Base-by-base conservation (phyloP, 1,140 invertebrate genomes). In the Asobara japonica region DNA sequence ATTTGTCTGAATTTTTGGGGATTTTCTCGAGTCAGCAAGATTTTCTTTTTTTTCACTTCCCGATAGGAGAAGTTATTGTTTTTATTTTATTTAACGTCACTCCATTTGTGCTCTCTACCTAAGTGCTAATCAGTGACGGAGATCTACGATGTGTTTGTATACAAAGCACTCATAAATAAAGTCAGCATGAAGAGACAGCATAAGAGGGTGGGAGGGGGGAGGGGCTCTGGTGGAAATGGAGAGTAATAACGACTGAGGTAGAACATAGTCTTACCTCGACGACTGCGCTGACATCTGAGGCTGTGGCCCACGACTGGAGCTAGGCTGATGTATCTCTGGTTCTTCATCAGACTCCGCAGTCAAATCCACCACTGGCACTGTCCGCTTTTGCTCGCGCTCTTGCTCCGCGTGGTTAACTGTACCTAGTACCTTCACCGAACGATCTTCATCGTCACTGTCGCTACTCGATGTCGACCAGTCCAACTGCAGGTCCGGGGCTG, bases 401-500 rank as follows among this genome's bases (percentile, higher is more conserved):
- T 81, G 67, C 25, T 66, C 60, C 56, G 81, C 80, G 65, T 82
- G 77, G 77, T 83, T 85, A 22, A 85, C 79, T 71, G 85, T 85
- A 62, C 77, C 84, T 56, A 88, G 76, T 33, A 91, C 86, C 80
- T 89, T 88, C 10, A 91, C 86, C 67, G 91, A 91, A 73, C 90
- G 91, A 82, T 91, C 91, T 71, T 89, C 88, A 61, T 89, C 88
- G 74, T 89, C 88, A 31, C 90, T 88, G 71, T 87, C 88, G 78
- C 87, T 88, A 75, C 86, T 82, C 0, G 91, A 93, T 6, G 60
- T 30, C 0, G 91, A 89, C 92, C 93, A 95, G 80, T 95, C 93
- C 56, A 95, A 84, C 83, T 94, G 94, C 33, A 95, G 84, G 86
- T 95, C 93, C 2, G 93, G 93, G n/a, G 93, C 93, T 20, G 90